Evolutionary conservation across 2,113 vertebrate genomes (phyloP), one percentile per base, ranked within the genome.

Genomic region (Uropsilus gracilis): DNA sequence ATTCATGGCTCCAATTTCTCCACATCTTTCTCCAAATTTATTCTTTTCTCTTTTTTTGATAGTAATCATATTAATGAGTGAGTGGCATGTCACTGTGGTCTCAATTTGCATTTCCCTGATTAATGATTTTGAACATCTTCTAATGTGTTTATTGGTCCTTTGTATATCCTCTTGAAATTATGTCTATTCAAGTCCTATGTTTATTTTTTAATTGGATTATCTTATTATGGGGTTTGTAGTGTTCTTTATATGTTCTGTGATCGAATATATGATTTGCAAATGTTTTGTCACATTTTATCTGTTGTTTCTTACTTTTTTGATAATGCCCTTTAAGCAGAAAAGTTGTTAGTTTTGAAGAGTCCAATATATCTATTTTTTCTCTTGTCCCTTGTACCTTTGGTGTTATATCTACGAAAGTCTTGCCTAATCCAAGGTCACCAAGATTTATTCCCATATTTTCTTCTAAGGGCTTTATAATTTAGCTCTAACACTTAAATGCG

Each of bases 371-470:
- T 61, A 28, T 59, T 42, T 80, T 89, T 87, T 32, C 32, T 82
- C 68, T 90, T 73, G 53, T 78, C 48, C 17, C 39, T 83, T 89
- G 13, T 68, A 13, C 16, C 53, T 89, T 80, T 88, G 34, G 34
- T 91, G 26, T 69, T 26, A 24, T 76, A 84, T 84, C 57, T 81
- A 86, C 68, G 57, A 86, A 89, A 20, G 20, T n/a, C 68, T 75
- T 86, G 16, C 83, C 68, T 95, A 87, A 87, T 3, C 11, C 81
- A 86, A 82, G 37, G 32, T 83, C 76, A 87, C 46, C 50, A 95
- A 93, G 17, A 71, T 87, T 46, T 73, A 63, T 22, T 76, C 20
- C 4, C 39, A 18, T 77, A 30, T 82, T 86, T 87, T 83, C 37
- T 77, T 87, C n/a, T 6, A 69, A 91, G 63, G 84, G 22, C 88